phyloP scores from a whole-genome alignment of 2,113 vertebrate species.

The Leptodactylus fuscus region DNA sequence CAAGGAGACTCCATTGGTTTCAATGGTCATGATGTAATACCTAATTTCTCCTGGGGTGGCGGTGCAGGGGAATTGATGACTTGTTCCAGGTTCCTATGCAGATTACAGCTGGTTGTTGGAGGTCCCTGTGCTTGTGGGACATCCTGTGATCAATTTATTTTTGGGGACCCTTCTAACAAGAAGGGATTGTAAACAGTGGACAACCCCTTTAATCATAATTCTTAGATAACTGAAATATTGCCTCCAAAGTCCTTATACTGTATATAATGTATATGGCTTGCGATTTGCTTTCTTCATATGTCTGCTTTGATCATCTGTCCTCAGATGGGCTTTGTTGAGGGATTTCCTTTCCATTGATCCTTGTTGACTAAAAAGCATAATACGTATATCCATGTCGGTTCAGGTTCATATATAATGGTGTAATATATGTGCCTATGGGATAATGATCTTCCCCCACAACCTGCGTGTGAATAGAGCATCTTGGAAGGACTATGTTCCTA shows the following conservation, averaged over 20 bases:
- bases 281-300: slow-evolving; percentile 15
- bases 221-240: neutral
- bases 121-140: neutral
- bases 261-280: neutral
- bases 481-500: neutral
- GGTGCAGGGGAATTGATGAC: neutral
- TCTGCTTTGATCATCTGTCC: neutral
- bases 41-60: neutral
- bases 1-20: neutral
- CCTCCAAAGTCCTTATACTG: neutral
- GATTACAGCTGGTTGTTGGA: neutral
- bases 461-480: slow-evolving; percentile 21
- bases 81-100: neutral
- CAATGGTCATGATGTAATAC: neutral
- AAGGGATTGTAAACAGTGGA: neutral
- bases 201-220: neutral
- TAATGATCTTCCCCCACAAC: neutral
- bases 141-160: neutral
- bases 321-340: slow-evolving; percentile 2
- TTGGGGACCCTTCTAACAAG: neutral
- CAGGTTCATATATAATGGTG: slow-evolving; percentile 1
- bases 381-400: neutral
- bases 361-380: slow-evolving; percentile 3
- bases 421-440: slow-evolving; percentile 1
- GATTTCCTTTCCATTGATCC: neutral